Base-by-base conservation (phyloP, 2,797 vertebrate species). In the Choloepus didactylus region DNA sequence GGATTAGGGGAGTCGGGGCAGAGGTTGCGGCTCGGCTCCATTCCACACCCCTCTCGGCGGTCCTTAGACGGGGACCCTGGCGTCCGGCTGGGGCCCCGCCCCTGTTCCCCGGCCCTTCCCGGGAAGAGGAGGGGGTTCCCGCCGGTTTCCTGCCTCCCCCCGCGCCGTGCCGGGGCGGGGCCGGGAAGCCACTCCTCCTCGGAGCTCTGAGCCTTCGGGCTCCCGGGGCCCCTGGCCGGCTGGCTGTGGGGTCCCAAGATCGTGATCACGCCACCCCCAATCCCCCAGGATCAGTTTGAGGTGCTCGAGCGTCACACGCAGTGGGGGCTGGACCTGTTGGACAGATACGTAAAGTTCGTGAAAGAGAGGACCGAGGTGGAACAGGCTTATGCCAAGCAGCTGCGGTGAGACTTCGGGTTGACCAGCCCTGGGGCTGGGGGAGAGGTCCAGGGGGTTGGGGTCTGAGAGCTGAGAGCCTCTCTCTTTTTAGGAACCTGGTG, bases 321-420 rank as follows among this genome's bases (percentile, higher is more conserved):
- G 97, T 99, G 99, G 93, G 99, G 99, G 9, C 98, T 99, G 98
- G 99, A 99, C 93, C 98, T 99, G 98, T 98, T 99, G 98, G 99
- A 99, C 97, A 99, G 99, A 98, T 99, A 99, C 54, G 99, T 99
- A 87, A 99, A 99, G 96, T 99, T 99, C 97, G 99, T 99, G 79
- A 99, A 99, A 98, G 99, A 99, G 97, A 98, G 99, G 95, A 99
- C 99, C 0, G 99, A 99, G 97, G 99, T 99, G 14, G 99, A 99
- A 92, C 99, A 99, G 96, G 98, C 98, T 95, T 99, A 99, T 44
- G 99, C 99, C 89, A 99, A 99, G 96, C 99, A 99, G 97, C 98
- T 99, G 95, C 98, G 99, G 99, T 99, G 90, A 97, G 96, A 60
- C 87, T 80, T 11, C 3, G 79, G 31, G 38, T 35, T 59, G 35